Percentiles rank a stretch among this genome's conserved stretches.
Conservation (phyloP, 2,888 invertebrate genomes). For the Trachelus tabidus region DNA sequence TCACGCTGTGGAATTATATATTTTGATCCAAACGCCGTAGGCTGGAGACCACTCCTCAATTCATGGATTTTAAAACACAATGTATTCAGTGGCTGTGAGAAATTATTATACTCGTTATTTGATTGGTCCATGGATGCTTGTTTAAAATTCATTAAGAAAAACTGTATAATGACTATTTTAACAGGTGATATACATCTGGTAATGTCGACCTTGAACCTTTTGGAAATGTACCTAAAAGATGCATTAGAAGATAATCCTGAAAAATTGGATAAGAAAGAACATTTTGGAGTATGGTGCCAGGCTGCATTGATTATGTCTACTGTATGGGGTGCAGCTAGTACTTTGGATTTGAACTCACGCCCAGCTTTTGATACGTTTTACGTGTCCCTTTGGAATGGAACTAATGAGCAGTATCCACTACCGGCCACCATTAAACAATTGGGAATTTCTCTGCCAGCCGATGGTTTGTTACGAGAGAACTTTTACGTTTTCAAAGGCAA, state of each 20-base stretch:
- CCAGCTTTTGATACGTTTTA: conserved; percentile 62
- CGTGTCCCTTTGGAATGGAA: conserved; percentile 58
- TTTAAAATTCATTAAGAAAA: conserved; percentile 67
- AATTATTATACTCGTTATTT: conserved; percentile 58
- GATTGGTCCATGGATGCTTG: conserved; percentile 72
- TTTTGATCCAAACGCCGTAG: conserved; percentile 69
- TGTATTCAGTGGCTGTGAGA: conserved; percentile 41
- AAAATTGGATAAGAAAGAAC: conserved; percentile 58
- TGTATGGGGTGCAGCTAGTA: conserved; percentile 69
- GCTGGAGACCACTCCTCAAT: conserved; percentile 69
- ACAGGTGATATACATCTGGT: conserved; percentile 61
- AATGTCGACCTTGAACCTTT: conserved; percentile 55
- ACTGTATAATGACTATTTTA: conserved; percentile 62
- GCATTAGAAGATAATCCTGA: conserved; percentile 51
- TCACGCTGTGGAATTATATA: conserved; percentile 75
- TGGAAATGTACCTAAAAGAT: conserved; percentile 59
- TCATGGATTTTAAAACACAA: conserved; percentile 65
- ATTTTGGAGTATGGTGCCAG: conserved; percentile 68
- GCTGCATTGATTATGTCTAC: conserved; percentile 68
- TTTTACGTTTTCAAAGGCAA: conserved; percentile 71
- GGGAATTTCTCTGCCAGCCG: conserved; percentile 69
- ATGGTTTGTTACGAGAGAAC: conserved; percentile 70
- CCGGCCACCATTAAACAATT: conserved; percentile 69
- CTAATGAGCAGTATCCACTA: conserved; percentile 63
- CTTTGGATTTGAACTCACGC: conserved; percentile 65